Evolutionary conservation across 1,140 invertebrate genomes (phyloP).

Genomic region (Macrocentrus cingulum): DNA sequence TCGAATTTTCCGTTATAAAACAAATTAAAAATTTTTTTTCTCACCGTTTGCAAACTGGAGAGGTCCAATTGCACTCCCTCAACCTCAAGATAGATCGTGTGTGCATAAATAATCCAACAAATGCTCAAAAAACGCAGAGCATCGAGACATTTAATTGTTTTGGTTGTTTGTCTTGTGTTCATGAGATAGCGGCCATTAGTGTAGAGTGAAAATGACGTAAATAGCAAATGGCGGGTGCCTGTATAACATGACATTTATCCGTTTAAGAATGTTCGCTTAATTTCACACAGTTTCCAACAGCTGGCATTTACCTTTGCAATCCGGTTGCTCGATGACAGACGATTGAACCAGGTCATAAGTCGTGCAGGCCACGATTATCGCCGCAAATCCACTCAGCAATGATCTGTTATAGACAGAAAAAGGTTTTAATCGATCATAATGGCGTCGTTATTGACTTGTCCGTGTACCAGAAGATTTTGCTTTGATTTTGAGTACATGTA

Average conservation of each 20-base stretch:
- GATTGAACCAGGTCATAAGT: constrained; percentile 37
- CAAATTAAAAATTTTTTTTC: not conserved
- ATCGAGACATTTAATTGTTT: constrained; percentile 56
- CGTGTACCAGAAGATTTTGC: constrained; percentile 8
- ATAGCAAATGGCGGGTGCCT: constrained; percentile 25
- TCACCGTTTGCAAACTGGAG: constrained; percentile 33
- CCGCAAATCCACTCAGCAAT: constrained; percentile 32
- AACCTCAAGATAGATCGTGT: constrained; percentile 43
- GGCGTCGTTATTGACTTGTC: not conserved
- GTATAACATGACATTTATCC: constrained; percentile 9
- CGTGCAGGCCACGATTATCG: constrained; percentile 37
- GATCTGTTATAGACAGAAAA: constrained; percentile 28
- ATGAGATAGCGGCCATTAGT: constrained; percentile 55
- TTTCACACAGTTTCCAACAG: not conserved
- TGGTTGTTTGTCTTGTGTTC: constrained; percentile 33
- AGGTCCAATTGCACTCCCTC: constrained; percentile 40
- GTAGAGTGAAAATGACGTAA: constrained; percentile 55
- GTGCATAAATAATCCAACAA: constrained; percentile 61
- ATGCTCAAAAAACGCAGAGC: constrained; percentile 61
- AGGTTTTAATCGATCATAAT: constrained; percentile 15
- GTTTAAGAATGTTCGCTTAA: not conserved
- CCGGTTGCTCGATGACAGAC: constrained; percentile 26
- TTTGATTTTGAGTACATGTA: constrained; percentile 37
- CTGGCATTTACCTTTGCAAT: constrained; percentile 27
- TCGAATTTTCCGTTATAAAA: too few species aligned